These are phyloP conservation scores for Phallusia fumigata DNA, from an alignment of 23 tunicate genomes.

Conservation along the genomic window DNA sequence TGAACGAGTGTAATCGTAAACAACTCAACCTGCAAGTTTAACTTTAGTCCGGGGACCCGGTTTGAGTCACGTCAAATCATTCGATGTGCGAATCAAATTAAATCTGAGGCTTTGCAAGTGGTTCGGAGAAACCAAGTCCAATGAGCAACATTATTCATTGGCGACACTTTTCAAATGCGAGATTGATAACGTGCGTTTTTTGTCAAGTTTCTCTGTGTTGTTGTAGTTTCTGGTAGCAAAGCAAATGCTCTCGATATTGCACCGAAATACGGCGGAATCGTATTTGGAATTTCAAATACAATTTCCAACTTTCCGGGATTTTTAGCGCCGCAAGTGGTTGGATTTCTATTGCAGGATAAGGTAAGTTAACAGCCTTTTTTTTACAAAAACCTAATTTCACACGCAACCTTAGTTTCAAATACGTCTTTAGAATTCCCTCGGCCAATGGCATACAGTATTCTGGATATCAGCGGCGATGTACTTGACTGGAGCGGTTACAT, in stretches of 20 bases:
- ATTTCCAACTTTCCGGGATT: constrained; percentile 85
- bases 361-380: constrained; percentile 17
- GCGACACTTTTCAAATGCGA: too few relatives aligned
- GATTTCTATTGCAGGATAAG: constrained; percentile 50
- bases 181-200: too few relatives aligned
- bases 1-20: too few relatives aligned
- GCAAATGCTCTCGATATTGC: constrained; percentile 83
- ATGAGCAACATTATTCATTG: too few relatives aligned
- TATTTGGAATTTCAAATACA: constrained; percentile 79
- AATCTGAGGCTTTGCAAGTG: too few relatives aligned
- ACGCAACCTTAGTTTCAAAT: neutral
- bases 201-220: too few relatives aligned
- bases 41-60: too few relatives aligned
- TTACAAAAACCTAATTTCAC: neutral
- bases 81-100: too few relatives aligned
- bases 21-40: too few relatives aligned
- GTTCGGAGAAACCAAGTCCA: too few relatives aligned
- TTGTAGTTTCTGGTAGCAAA: constrained; percentile 82
- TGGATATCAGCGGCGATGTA: constrained; percentile 63
- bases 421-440: constrained; percentile 25
- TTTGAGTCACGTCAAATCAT: too few relatives aligned
- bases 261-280: constrained; percentile 85
- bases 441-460: constrained; percentile 62
- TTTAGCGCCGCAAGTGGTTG: constrained; percentile 82
- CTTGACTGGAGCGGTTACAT: constrained; percentile 44